Base-by-base conservation (phyloP, 35 echinoderm and acorn worm genomes). In the Lytechinus pictus region DNA sequence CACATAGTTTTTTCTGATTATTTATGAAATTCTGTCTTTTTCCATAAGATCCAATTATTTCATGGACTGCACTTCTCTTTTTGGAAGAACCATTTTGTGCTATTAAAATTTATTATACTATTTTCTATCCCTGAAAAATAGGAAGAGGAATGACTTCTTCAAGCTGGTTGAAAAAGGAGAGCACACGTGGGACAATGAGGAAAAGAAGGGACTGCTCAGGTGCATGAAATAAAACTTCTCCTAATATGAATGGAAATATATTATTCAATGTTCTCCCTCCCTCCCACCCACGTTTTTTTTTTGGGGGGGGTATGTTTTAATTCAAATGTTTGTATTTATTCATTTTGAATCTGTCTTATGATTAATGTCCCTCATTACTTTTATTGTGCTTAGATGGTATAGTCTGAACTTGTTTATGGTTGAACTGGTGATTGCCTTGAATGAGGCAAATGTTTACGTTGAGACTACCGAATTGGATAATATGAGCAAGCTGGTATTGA, bases 121-220 rank as follows among this genome's bases (percentile, higher is more conserved):
- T 53, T 53, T 89, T 51, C 19, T 8, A 0, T 89, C 13, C 24
- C 4, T 27, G 51, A 21, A 44, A 16, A 13, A n/a, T 87, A 99
- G 98, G 86, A 99, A 99, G 87, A 95, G 98, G 27, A 96, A 93
- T 95, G 94, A 28, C 27, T 99, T 99, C 66, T 97, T 97, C 96
- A 96, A 96, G 61, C 97, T 99, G 52, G 96, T 99, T 54, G 96
- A 99, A 52, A 24, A 95, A 86, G 97, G 96, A 13, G 98, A 97
- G 57, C 95, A 87, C 11, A 57, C 95, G 19, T 99, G 97, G 95
- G 57, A 96, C 54, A 96, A 95, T 71, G 14, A 71, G 28, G 95
- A 96, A 86, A 87, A 99, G 87, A 99, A 96, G 44, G 98, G 96
- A 11, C 96, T 99, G 89, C 91, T 99, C 28, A 99, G 98, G 98